Evolutionary conservation across 2,797 vertebrate genomes (phyloP).

Genomic region (Austrolebias charrua): DNA sequence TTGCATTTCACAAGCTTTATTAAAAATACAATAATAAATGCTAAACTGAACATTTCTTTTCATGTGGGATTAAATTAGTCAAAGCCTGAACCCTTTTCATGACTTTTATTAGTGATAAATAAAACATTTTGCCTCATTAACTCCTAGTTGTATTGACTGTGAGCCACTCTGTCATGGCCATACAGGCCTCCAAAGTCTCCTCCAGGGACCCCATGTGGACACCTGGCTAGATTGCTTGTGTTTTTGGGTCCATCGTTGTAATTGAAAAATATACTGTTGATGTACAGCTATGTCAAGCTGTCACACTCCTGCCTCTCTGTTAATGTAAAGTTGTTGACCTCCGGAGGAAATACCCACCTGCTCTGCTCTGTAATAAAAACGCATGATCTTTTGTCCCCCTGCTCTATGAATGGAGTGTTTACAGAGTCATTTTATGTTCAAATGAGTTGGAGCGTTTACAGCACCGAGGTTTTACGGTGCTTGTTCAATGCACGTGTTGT

Average conservation of each 20-base stretch:
- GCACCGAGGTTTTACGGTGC: background rate
- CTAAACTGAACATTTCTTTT: background rate
- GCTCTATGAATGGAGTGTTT: background rate
- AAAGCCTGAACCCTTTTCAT: background rate
- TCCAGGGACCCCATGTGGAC: constrained; percentile 43
- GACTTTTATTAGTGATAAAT: constrained; percentile 6
- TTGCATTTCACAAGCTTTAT: background rate
- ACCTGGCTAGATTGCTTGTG: constrained; percentile 47
- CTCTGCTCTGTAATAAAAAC: constrained; percentile 24
- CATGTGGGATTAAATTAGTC: background rate
- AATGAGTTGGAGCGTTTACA: constrained; percentile 1
- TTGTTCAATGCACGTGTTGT: constrained; percentile 8
- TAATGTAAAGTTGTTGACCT: constrained; percentile 68
- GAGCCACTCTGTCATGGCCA: constrained; percentile 23
- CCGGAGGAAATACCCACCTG: constrained; percentile 38
- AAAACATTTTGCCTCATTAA: constrained; percentile 13
- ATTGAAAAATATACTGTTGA: constrained; percentile 70
- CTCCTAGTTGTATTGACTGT: constrained; percentile 11
- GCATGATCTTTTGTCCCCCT: constrained; percentile 19
- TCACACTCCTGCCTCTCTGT: constrained; percentile 45
- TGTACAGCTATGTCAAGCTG: constrained; percentile 59
- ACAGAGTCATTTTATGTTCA: background rate
- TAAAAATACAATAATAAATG: background rate
- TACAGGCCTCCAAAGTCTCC: constrained; percentile 23
- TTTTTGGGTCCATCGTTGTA: constrained; percentile 53